Evolutionary conservation across 2,797 vertebrate species (phyloP), one percentile per base, ranked within the genome.

Genomic region (Martes flavigula): DNA sequence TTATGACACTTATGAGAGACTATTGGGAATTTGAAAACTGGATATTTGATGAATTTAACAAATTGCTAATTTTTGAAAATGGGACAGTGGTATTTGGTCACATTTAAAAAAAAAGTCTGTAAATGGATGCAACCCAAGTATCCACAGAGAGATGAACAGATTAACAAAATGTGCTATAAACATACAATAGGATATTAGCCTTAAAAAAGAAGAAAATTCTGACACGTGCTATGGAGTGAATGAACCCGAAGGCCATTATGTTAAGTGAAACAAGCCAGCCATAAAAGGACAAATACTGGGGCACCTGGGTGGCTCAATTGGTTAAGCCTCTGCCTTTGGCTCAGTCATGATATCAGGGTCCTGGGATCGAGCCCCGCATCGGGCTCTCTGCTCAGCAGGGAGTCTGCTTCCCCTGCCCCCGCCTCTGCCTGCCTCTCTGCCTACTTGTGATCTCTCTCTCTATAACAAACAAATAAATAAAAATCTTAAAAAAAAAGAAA

Each of bases 131-230:
- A 79, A 79, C 35, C 32, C 51, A 75, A 84, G n/a, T 2, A 7
- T 70, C 54, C 73, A 82, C 7, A n/a, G 35, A 89, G 8, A 0
- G 35, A 82, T 35, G 35, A 83, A 82, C 30, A 2, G 48, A 82
- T 62, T 77, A 84, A 75, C 40, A 90, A 85, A 83, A 43, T 46
- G 14, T 70, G 15, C 18, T 10, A 86, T 25, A 91, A 48, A 60
- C 2, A 73, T 9, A 85, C 14, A 77, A 56, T 17, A 56, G 72
- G 93, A n/a, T 23, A 15, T 51, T 68, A 48, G 20, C 35, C 60
- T 72, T 66, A 58, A 88, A 95, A 86, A 83, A 60, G 40, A 95
- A 95, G 30, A 25, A 83, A 92, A 90, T 87, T 70, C 75, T 81
- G 81, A 85, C 38, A 90, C 4, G n/a, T n/a, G 43, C 60, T 79